These are phyloP conservation scores for Archaeoteleia sp. DNA, from an alignment of 2,888 invertebrate genomes.

Conservation along the genomic window DNA sequence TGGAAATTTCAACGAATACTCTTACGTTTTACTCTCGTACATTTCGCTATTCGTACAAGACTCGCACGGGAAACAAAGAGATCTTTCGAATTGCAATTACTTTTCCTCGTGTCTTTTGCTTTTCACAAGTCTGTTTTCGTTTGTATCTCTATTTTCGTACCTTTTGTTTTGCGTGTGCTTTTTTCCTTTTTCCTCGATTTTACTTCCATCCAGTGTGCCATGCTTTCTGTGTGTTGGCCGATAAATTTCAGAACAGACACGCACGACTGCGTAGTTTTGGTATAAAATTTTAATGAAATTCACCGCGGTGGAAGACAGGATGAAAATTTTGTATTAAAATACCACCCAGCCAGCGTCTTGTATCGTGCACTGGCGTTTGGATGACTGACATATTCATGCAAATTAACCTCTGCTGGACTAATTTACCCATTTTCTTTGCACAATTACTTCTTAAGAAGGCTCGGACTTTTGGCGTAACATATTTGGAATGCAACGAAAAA, in stretches of 20 bases:
- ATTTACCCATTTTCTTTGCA: too few relatives aligned
- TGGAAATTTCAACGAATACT: constrained; percentile 9
- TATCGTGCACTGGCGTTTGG: constrained; percentile 6
- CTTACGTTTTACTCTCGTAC: constrained; percentile 5
- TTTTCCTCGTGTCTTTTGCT: constrained; percentile 4
- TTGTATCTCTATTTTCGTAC: constrained; percentile 2
- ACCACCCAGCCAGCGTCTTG: not conserved
- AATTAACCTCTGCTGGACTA: too few relatives aligned
- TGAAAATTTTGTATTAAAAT: constrained; percentile 9
- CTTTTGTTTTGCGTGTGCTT: constrained; percentile 6
- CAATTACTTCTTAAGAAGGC: too few relatives aligned
- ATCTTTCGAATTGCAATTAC: constrained; percentile 14
- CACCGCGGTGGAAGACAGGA: not conserved
- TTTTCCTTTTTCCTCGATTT: too few relatives aligned
- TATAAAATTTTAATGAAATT: constrained; percentile 8
- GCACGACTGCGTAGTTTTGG: not conserved
- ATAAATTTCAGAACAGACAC: constrained; percentile 7
- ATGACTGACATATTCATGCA: not conserved
- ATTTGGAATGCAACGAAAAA: too few relatives aligned
- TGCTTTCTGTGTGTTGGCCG: constrained; percentile 27
- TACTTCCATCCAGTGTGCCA: too few relatives aligned
- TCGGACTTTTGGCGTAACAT: too few relatives aligned
- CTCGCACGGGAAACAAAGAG: constrained; percentile 4
- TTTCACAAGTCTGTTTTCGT: not conserved
- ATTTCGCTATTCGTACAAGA: too few relatives aligned